phyloP scores from a whole-genome alignment of 2,888 invertebrate species.

The Meiosimyza decipiens region DNA sequence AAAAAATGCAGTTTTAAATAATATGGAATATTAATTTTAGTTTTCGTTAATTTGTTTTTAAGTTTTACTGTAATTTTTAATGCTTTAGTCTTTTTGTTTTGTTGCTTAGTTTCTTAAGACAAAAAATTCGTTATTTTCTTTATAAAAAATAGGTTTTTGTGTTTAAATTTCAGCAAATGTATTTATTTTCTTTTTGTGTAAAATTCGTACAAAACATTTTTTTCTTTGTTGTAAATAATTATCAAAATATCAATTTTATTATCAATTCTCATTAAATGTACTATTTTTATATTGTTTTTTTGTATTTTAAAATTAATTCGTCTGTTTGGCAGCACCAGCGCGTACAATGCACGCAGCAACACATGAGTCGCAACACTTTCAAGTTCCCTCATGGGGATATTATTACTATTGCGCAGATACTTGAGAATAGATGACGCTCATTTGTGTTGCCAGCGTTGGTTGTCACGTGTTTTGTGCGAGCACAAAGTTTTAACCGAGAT shows the following conservation, averaged over 20 bases:
- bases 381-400: no score
- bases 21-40: constrained; percentile 9
- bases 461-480: constrained; percentile 34
- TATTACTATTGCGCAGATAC: no score
- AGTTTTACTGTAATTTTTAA: background rate
- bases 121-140: constrained; percentile 11
- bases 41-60: background rate
- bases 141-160: constrained; percentile 13
- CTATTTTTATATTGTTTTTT: constrained; percentile 46
- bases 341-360: no score
- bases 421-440: no score
- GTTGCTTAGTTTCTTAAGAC: background rate
- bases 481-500: constrained; percentile 64
- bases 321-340: constrained; percentile 16
- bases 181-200: background rate
- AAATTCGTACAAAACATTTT: constrained; percentile 23
- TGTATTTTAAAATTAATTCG: constrained; percentile 43
- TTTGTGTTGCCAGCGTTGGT: no score
- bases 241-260: constrained; percentile 47
- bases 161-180: no score
- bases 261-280: constrained; percentile 37
- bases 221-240: constrained; percentile 14
- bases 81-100: constrained; percentile 8
- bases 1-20: background rate
- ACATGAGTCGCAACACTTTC: no score